Base-by-base conservation (phyloP, 2,113 vertebrate genomes). In the Chascanopsetta lugubris region DNA sequence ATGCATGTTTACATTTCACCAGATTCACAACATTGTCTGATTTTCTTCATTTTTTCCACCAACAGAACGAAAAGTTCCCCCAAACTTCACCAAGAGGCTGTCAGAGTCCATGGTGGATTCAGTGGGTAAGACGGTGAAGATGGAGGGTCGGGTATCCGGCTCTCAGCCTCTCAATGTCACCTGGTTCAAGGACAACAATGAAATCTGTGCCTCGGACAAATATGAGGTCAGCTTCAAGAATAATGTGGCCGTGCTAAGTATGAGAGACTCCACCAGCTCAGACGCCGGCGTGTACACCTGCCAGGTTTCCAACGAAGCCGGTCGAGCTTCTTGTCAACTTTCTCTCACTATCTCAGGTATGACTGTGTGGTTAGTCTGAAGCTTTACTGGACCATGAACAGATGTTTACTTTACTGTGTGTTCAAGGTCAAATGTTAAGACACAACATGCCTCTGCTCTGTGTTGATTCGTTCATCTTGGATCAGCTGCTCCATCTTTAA, bases 31-130 rank as follows among this genome's bases (percentile, higher is more conserved):
- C 40, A 25, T 6, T 13, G 13, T 17, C 54, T 80, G 22, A 77
- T 34, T 65, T 49, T 50, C 17, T 78, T 64, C 17, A 20, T 10
- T 72, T 53, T 83, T 32, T 29, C 54, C 53, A 63, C n/a, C 9
- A 70, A 69, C 92, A 99, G 97, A 98, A 71, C 87, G 90, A 26
- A 95, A 95, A 87, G 93, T 86, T 42, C 94, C 96, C 77, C 97
- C 97, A 54, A 92, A 77, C 77, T 99, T 99, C 90, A 97, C 94
- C 47, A 97, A 94, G 91, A 97, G 91, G 73, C 92, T 94, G 1
- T 92, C 94, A 2, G 95, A 97, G 89, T 93, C 90, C 15, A 85
- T 97, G 61, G 90, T 93, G 86, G 96, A 97, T 71, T 92, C 90
- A 21, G 93, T 90, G 78, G 96, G 95, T 27, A 95, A 93, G 42